A percentile compares a stretch with the other conserved stretches of the same genome.
These are phyloP conservation scores for Hecatera dysodea DNA, from an alignment of 2,888 invertebrate species.

Conservation along the genomic window DNA sequence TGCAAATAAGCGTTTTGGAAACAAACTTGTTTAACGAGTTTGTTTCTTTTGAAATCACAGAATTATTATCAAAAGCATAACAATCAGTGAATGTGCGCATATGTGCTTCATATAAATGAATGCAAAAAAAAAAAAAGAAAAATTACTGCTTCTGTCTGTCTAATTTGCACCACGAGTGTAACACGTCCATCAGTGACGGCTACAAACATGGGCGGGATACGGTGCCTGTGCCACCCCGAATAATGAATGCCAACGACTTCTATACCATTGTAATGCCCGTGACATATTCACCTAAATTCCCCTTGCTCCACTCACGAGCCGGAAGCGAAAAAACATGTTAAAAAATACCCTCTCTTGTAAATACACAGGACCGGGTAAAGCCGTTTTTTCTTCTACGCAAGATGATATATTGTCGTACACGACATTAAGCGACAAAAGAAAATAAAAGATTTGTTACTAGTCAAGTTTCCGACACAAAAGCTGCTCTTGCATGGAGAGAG, in stretches of 20 bases:
- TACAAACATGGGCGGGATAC: slow-evolving; percentile 74
- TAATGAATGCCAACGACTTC: slow-evolving; percentile 76
- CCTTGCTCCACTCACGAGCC: slow-evolving; percentile 52
- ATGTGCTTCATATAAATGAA: background rate
- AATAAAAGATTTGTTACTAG: slow-evolving; percentile 75
- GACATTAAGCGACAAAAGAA: slow-evolving; percentile 73
- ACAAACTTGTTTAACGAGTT: background rate
- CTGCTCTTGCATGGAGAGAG: slow-evolving; percentile 67
- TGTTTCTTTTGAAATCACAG: background rate
- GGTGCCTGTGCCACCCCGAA: slow-evolving; percentile 66
- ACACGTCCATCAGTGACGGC: slow-evolving; percentile 69
- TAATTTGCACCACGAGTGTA: slow-evolving; percentile 61
- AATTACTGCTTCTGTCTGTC: background rate
- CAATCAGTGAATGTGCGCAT: background rate
- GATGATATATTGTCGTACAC: slow-evolving; percentile 67
- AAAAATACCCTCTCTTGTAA: slow-evolving; percentile 39
- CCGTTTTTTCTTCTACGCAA: slow-evolving; percentile 41
- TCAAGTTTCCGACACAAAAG: slow-evolving; percentile 71
- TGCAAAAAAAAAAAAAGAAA: background rate
- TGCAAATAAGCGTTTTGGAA: background rate
- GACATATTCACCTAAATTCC: slow-evolving; percentile 74
- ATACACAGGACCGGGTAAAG: slow-evolving; percentile 40
- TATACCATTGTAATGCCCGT: slow-evolving; percentile 72
- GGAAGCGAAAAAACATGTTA: slow-evolving; percentile 50
- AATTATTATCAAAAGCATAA: background rate